A percentile compares a stretch with the other conserved stretches of the same genome.
phyloP scores from a whole-genome alignment of 2,888 invertebrate genomes.

The Thymelicus sylvestris region DNA sequence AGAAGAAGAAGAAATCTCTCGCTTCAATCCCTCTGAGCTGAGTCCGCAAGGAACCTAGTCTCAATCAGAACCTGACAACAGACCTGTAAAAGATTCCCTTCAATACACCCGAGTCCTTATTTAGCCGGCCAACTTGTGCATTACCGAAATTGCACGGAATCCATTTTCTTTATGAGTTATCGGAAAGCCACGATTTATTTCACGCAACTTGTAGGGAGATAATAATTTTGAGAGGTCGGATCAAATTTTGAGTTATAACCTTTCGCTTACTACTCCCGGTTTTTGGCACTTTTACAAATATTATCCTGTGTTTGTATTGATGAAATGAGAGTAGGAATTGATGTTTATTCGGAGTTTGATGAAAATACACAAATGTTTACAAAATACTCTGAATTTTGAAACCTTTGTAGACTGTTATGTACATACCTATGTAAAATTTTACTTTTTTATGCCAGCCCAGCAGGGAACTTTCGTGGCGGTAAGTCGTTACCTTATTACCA shows the following conservation, averaged over 20 bases:
- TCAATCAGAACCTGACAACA: conserved; percentile 1
- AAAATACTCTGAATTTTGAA: too few relatives aligned
- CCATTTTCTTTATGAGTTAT: conserved; percentile 76
- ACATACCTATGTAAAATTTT: too few relatives aligned
- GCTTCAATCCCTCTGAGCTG: not conserved
- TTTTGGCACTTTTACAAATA: not conserved
- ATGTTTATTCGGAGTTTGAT: too few relatives aligned
- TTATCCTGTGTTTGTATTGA: too few relatives aligned
- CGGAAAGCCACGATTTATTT: conserved; percentile 63
- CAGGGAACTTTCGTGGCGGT: too few relatives aligned
- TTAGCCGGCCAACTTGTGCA: conserved; percentile 73
- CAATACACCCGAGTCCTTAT: conserved; percentile 63
- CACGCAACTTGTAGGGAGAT: conserved; percentile 53
- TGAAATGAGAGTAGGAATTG: too few relatives aligned
- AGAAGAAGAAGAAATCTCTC: not conserved
- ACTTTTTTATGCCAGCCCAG: too few relatives aligned
- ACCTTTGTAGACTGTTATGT: too few relatives aligned
- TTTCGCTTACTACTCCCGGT: not conserved
- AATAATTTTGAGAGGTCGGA: conserved; percentile 54
- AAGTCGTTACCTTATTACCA: too few relatives aligned
- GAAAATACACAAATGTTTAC: too few relatives aligned
- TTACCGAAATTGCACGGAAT: conserved; percentile 78
- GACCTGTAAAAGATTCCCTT: conserved; percentile 54
- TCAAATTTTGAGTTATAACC: conserved; percentile 12
- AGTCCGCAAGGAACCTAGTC: not conserved